Conservation (phyloP, 2,797 vertebrate genomes). For the Thripadectes ignobilis region DNA sequence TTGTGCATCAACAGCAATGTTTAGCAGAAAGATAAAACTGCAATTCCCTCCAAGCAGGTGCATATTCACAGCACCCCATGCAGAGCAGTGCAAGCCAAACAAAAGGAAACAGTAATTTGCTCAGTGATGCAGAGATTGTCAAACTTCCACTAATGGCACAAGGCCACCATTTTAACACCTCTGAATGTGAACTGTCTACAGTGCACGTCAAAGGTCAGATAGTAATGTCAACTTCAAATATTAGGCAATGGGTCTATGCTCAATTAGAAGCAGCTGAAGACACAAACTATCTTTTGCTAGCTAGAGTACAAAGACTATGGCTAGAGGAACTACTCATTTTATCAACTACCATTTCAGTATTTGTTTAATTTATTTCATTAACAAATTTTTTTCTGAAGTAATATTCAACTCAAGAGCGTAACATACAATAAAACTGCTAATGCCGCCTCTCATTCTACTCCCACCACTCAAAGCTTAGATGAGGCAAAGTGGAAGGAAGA, state of each 20-base stretch:
- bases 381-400: neutral
- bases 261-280: neutral
- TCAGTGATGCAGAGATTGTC: neutral
- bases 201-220: neutral
- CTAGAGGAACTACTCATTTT: neutral
- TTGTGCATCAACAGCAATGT: neutral
- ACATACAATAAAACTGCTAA: neutral
- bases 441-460: neutral
- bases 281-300: neutral
- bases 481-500: neutral
- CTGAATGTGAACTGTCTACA: neutral
- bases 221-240: neutral
- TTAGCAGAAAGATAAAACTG: neutral
- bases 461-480: neutral
- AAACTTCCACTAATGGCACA: neutral
- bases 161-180: neutral
- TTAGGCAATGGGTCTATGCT: neutral
- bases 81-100: neutral
- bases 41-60: neutral
- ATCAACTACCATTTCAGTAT: neutral
- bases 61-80: neutral
- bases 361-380: neutral
- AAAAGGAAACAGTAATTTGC: neutral
- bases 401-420: neutral
- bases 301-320: neutral